Conservation (phyloP, 2,113 vertebrate genomes). For the Falcunculus frontatus region DNA sequence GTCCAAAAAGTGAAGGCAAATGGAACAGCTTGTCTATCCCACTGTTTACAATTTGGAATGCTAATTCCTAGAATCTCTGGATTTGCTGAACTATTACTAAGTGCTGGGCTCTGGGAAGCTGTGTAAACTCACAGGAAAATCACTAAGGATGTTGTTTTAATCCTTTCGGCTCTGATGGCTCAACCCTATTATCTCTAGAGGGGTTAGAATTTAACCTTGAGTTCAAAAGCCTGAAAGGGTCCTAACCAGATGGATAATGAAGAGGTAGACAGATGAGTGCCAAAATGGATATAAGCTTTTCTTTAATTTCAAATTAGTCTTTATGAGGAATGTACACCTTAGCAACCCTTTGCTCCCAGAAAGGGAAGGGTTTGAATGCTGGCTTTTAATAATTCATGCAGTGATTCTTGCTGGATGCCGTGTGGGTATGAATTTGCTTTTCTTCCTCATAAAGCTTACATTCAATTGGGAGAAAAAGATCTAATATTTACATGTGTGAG, state of each 20-base stretch:
- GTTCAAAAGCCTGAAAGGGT: background rate
- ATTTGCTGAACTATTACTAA: background rate
- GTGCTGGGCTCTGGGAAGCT: background rate
- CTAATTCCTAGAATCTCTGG: background rate
- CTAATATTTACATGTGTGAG: slow-evolving; percentile 46
- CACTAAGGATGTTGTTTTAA: background rate
- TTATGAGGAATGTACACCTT: background rate
- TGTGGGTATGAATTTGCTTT: slow-evolving; percentile 2
- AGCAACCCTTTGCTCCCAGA: background rate
- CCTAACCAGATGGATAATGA: background rate
- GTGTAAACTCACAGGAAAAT: background rate
- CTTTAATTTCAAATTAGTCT: background rate
- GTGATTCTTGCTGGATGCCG: background rate
- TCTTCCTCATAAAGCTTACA: slow-evolving; percentile 11
- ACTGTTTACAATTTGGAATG: background rate
- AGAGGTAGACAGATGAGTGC: background rate
- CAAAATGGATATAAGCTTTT: background rate
- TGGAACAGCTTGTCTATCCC: background rate
- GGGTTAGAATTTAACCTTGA: background rate
- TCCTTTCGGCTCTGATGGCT: background rate
- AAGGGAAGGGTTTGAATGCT: background rate
- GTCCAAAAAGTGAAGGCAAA: background rate
- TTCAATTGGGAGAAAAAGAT: slow-evolving; percentile 13
- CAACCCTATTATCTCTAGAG: background rate
- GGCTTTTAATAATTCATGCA: slow-evolving; percentile 40